Base-by-base conservation (phyloP, 2,797 vertebrate species). In the Pygocentrus nattereri region DNA sequence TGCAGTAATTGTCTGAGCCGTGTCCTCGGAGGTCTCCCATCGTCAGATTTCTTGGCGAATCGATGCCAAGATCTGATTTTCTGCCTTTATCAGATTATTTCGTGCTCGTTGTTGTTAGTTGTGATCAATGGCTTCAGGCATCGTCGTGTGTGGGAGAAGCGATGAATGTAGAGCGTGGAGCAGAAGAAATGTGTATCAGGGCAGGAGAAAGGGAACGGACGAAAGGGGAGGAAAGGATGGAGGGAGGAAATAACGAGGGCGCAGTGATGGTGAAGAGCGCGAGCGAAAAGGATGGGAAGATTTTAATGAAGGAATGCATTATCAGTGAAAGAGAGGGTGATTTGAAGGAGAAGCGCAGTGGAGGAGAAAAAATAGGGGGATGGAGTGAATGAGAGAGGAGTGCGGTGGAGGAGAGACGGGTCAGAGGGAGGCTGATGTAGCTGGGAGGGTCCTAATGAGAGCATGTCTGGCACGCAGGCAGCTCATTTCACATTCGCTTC, bases 401-500 rank as follows among this genome's bases (percentile, higher is more conserved):
- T 11, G 54, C 21, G 15, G 41, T 21, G 47, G 73, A 34, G 38
- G 56, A 61, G 49, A 74, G 73, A 54, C 8, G 68, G 38, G 67
- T 62, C 58, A 71, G 47, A 18, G 50, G 58, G 69, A 52, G 59
- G 47, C 44, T 16, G 65, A 31, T 54, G 74, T 30, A 65, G 67
- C 38, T 31, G 61, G 47, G 62, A 67, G 61, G 21, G 12, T 77
- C 75, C 62, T 77, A 77, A 77, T 52, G 25, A 41, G 83, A 67
- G 79, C 78, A 82, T 77, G 68, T 79, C 71, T 85, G 71, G 84
- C 82, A 84, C 52, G 69, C 69, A 78, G 41, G 0, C 69, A 65
- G 80, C 85, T 89, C 77, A 76, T 89, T 88, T 90, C 69, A 77
- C 84, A 84, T 84, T 75, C 78, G 1, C 67, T 81, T 85, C 88